Evolutionary conservation across 2,113 vertebrate species (phyloP).

Genomic region (Tachysurus fulvidraco): DNA sequence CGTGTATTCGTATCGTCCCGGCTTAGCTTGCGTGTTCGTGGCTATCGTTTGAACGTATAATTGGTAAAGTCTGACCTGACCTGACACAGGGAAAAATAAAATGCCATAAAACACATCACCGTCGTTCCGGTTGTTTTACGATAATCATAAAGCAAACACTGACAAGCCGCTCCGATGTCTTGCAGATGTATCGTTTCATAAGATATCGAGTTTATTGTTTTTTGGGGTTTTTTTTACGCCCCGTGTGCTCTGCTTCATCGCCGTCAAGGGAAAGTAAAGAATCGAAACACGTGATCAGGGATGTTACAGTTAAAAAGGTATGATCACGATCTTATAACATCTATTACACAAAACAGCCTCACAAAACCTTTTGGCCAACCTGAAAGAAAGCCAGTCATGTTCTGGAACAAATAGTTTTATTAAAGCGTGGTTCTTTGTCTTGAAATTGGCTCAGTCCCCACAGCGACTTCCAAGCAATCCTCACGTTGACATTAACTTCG

Average conservation of each 20-base stretch:
- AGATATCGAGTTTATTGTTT: slow-evolving; percentile 14
- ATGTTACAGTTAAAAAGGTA: slow-evolving; percentile 56
- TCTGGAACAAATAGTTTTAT: slow-evolving; percentile 60
- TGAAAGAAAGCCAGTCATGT: slow-evolving; percentile 37
- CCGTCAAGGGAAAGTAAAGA: slow-evolving; percentile 21
- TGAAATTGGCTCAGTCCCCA: slow-evolving; percentile 57
- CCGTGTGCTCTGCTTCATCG: slow-evolving; percentile 22
- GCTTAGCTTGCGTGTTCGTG: not conserved
- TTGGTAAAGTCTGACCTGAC: not conserved
- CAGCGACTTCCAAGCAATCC: slow-evolving; percentile 55
- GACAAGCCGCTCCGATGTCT: slow-evolving; percentile 32
- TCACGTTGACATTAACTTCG: slow-evolving; percentile 53
- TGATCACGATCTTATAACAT: slow-evolving; percentile 54
- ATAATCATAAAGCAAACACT: slow-evolving; percentile 43
- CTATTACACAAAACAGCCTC: slow-evolving; percentile 11
- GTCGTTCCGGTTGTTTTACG: slow-evolving; percentile 41
- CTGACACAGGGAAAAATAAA: slow-evolving; percentile 7
- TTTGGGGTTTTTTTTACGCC: slow-evolving; percentile 1
- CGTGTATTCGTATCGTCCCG: not conserved
- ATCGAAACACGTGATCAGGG: slow-evolving; percentile 44
- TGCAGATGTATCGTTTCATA: slow-evolving; percentile 40
- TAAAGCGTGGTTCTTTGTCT: slow-evolving; percentile 66
- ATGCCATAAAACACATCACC: slow-evolving; percentile 9
- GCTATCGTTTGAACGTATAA: not conserved
- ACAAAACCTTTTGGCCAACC: not conserved